Percentiles rank a stretch among this genome's conserved stretches.
phyloP scores from a whole-genome alignment of 2,113 vertebrate genomes.

The Tapirus terrestris region DNA sequence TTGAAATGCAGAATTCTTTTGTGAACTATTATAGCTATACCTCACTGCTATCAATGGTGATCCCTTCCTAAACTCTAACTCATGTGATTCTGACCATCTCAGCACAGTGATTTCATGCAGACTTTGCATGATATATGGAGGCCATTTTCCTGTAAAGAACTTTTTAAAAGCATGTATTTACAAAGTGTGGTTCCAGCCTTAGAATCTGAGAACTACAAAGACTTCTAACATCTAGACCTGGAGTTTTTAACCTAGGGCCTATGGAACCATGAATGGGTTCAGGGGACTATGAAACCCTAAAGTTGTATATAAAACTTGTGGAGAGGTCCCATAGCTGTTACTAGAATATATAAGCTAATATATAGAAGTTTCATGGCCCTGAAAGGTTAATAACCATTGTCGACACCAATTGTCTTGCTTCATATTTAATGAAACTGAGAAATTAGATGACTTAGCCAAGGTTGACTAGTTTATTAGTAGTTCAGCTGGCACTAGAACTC shows the following conservation, averaged over 20 bases:
- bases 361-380: not conserved
- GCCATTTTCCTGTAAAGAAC: constrained; percentile 6
- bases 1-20: constrained; percentile 37
- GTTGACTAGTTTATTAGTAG: not conserved
- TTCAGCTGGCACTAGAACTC: not conserved
- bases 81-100: constrained; percentile 28
- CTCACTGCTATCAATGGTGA: constrained; percentile 26
- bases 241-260: not conserved
- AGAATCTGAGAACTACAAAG: not conserved
- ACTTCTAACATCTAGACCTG: not conserved
- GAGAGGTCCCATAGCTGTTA: not conserved
- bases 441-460: constrained; percentile 45
- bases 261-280: not conserved
- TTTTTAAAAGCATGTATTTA: constrained; percentile 7
- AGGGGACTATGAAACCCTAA: not conserved
- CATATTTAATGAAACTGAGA: constrained; percentile 1
- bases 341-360: not conserved
- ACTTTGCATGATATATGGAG: constrained; percentile 40
- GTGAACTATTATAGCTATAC: constrained; percentile 42
- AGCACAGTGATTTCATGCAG: not conserved
- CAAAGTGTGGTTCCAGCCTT: not conserved
- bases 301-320: not conserved
- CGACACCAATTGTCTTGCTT: not conserved
- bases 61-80: constrained; percentile 59
- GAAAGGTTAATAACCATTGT: constrained; percentile 18